Evolutionary conservation across 2,797 vertebrate genomes (phyloP), one percentile per base, ranked within the genome.

Genomic region (Meriones psammophilus): DNA sequence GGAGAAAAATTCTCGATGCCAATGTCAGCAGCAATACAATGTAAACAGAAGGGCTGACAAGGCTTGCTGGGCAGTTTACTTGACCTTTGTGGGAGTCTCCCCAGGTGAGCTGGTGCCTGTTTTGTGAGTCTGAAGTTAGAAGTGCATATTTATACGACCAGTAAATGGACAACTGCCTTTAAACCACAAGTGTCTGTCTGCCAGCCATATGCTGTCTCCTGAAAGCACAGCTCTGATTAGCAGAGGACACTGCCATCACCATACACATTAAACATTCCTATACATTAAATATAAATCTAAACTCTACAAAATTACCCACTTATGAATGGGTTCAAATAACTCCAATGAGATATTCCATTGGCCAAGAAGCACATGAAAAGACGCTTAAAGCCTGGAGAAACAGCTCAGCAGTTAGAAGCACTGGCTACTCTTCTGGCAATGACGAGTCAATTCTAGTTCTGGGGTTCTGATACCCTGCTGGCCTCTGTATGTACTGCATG

Each of bases 41-140:
- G 60, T n/a, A 56, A 56, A 66, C 42, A 87, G 30, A 77, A 94
- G 68, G n/a, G 81, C 56, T n/a, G n/a, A 83, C 2, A 8, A 60
- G 58, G 39, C 76, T 36, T 50, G 50, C 10, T 54, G n/a, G 68
- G 76, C 36, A 77, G 26, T 3, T 94, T 88, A 85, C n/a, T 66
- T 46, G 83, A 50, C 66, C 54, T 74, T 94, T 33, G 71, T 26
- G 83, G 77, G 13, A n/a, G 36, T 3, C 28, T 68, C 80, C 30
- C 85, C 22, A 62, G 76, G 85, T 22, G 18, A 62, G 79, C 33
- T 7, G 3, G 50, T 4, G 13, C 46, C 20, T 64, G 42, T 74
- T 15, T 74, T 79, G 79, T 64, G 81, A 58, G 73, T 88, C 50
- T 80, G 80, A 96, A 89, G 2, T 42, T 36, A 46, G 56, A 91